These are phyloP conservation scores for Taurulus bubalis DNA, from an alignment of 2,113 vertebrate genomes.

Conservation along the genomic window DNA sequence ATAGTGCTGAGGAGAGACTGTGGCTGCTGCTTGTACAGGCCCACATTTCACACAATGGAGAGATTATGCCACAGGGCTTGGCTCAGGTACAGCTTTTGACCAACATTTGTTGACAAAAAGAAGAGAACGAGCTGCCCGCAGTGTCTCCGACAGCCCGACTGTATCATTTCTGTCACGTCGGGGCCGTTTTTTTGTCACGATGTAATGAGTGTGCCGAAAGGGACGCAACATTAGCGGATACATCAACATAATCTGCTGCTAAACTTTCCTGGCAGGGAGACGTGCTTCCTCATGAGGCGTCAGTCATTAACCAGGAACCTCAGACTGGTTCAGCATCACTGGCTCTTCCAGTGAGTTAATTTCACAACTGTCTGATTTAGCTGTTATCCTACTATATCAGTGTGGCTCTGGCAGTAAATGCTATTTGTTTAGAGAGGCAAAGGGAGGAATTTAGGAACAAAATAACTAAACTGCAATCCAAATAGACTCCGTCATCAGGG, in stretches of 20 bases:
- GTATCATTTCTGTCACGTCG: conserved; percentile 43
- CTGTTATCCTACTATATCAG: conserved; percentile 25
- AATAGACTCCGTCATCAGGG: conserved; percentile 31
- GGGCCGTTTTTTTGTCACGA: conserved; percentile 46
- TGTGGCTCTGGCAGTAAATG: not conserved
- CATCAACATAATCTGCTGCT: conserved; percentile 56
- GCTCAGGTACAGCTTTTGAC: conserved; percentile 74
- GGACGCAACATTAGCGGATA: conserved; percentile 53
- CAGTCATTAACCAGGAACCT: conserved; percentile 60
- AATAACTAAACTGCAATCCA: conserved; percentile 33
- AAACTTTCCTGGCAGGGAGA: conserved; percentile 53
- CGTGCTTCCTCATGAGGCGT: conserved; percentile 53
- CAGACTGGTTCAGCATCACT: conserved; percentile 35
- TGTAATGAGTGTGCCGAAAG: conserved; percentile 45
- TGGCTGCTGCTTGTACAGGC: conserved; percentile 57
- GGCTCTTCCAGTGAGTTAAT: conserved; percentile 31
- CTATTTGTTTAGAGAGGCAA: conserved; percentile 19
- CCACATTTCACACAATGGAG: conserved; percentile 66
- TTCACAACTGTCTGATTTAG: conserved; percentile 26
- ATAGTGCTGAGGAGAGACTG: conserved; percentile 44
- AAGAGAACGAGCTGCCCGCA: conserved; percentile 48
- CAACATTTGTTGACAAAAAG: conserved; percentile 67
- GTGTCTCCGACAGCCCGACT: conserved; percentile 52
- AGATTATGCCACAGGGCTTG: conserved; percentile 71
- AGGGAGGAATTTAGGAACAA: conserved; percentile 26